phyloP scores from a whole-genome alignment of 2,797 vertebrate genomes.

The Catharus ustulatus region DNA sequence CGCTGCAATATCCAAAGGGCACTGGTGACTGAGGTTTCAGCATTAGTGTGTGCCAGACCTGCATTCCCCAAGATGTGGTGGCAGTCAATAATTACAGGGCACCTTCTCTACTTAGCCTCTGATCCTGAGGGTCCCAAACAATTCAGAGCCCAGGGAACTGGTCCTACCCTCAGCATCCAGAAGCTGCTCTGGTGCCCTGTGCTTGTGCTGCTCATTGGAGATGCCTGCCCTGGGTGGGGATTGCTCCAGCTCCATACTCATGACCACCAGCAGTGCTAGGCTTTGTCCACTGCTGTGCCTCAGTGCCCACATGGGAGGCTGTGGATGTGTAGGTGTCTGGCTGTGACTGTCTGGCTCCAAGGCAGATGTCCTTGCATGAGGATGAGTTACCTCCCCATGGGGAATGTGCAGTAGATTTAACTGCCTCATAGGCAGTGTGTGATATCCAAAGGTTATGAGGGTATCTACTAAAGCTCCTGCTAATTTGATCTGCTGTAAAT shows the following conservation, averaged over 20 bases:
- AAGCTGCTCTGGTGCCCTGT: accelerated
- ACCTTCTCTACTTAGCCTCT: background rate
- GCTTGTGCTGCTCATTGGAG: accelerated
- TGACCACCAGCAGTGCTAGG: accelerated
- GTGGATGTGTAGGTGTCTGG: background rate
- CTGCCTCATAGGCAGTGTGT: background rate
- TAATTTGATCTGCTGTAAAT: slow-evolving; percentile 12
- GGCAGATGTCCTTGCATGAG: background rate
- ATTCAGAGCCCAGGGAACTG: background rate
- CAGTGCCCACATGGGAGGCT: background rate
- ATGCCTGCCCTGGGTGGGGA: accelerated
- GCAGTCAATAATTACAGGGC: background rate
- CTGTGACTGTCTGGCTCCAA: background rate
- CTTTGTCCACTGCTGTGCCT: background rate
- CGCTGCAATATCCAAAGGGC: background rate
- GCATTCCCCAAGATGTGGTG: accelerated
- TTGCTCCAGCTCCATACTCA: background rate
- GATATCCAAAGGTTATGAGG: background rate
- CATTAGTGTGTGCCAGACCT: background rate
- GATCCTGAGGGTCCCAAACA: background rate
- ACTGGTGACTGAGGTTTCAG: background rate
- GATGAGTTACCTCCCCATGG: background rate
- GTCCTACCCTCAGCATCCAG: accelerated
- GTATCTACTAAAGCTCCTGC: background rate
- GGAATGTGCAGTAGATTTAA: background rate